These are phyloP conservation scores for Potamarius usumacintae DNA, from an alignment of 2,113 vertebrate genomes.

Conservation along the genomic window DNA sequence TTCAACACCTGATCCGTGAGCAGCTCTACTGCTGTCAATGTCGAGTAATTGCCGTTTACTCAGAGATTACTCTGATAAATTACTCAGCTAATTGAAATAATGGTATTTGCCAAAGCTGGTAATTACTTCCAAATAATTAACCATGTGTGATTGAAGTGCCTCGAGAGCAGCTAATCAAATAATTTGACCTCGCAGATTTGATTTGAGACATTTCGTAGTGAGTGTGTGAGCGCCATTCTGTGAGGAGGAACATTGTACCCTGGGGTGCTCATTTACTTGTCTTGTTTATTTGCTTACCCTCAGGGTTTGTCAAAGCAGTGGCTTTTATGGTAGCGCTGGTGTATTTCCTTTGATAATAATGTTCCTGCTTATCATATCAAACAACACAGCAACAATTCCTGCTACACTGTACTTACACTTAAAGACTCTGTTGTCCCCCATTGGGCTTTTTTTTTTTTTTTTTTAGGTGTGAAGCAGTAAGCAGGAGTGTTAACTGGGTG, in stretches of 20 bases:
- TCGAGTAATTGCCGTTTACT: slow-evolving; percentile 44
- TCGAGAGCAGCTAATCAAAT: slow-evolving; percentile 54
- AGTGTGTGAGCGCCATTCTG: slow-evolving; percentile 4
- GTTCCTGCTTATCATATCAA: slow-evolving; percentile 32
- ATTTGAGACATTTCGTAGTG: slow-evolving; percentile 26
- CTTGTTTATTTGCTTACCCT: slow-evolving; percentile 24
- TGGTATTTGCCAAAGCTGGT: slow-evolving; percentile 59
- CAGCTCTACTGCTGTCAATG: slow-evolving; percentile 29
- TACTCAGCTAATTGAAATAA: slow-evolving; percentile 60
- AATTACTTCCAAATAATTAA: slow-evolving; percentile 60
- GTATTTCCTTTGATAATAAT: not conserved
- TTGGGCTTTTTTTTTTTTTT: slow-evolving; percentile 57
- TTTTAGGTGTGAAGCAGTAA: slow-evolving; percentile 74
- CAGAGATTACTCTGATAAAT: slow-evolving; percentile 56
- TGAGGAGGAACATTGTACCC: slow-evolving; percentile 17
- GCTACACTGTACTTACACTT: slow-evolving; percentile 33
- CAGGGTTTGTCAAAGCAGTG: not conserved
- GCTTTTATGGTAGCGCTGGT: not conserved
- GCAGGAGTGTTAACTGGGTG: slow-evolving; percentile 81
- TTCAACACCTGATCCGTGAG: slow-evolving; percentile 36
- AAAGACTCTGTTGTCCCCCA: slow-evolving; percentile 56
- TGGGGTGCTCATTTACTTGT: slow-evolving; percentile 5
- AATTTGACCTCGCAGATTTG: slow-evolving; percentile 43
- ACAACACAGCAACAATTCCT: slow-evolving; percentile 34
- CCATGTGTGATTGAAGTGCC: slow-evolving; percentile 57